phyloP scores from a whole-genome alignment of 2,888 invertebrate species.

The Orthonychiurus folsomi region DNA sequence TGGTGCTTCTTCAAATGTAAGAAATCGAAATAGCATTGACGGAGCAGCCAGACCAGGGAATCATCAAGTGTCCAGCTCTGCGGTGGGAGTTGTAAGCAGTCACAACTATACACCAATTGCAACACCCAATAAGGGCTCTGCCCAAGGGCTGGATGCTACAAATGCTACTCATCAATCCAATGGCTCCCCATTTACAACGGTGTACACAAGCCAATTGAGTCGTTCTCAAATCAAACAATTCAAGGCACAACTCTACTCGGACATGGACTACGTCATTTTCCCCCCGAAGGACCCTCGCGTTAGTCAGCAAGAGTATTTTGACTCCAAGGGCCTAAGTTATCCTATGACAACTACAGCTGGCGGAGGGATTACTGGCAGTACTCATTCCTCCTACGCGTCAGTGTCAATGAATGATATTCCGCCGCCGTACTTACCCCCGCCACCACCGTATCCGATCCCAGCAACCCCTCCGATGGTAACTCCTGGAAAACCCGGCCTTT shows the following conservation, averaged over 20 bases:
- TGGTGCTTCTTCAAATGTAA: conserved; percentile 17
- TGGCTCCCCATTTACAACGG: conserved; percentile 27
- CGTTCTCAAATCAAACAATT: conserved; percentile 74
- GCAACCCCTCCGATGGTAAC: conserved; percentile 11
- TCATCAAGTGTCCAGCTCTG: not conserved
- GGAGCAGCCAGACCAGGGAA: not conserved
- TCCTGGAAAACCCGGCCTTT: conserved; percentile 22
- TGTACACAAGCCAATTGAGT: conserved; percentile 51
- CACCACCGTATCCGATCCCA: conserved; percentile 40
- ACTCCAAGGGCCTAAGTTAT: conserved; percentile 59
- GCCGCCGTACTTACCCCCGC: conserved; percentile 46
- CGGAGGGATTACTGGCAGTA: conserved; percentile 44
- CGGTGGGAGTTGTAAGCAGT: not conserved
- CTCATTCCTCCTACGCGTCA: conserved; percentile 48
- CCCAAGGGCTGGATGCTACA: not conserved
- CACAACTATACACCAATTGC: not conserved
- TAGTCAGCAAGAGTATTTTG: conserved; percentile 82
- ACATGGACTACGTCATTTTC: conserved; percentile 84
- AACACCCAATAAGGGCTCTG: not conserved
- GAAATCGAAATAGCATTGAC: not conserved
- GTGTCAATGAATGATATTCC: conserved; percentile 41
- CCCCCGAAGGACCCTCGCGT: conserved; percentile 80
- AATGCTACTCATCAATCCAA: not conserved
- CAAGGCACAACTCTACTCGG: conserved; percentile 79
- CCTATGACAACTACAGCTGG: conserved; percentile 45